Evolutionary conservation across 2,888 invertebrate species (phyloP), one percentile per base, ranked within the genome.

Genomic region (Periphyllus acericola): DNA sequence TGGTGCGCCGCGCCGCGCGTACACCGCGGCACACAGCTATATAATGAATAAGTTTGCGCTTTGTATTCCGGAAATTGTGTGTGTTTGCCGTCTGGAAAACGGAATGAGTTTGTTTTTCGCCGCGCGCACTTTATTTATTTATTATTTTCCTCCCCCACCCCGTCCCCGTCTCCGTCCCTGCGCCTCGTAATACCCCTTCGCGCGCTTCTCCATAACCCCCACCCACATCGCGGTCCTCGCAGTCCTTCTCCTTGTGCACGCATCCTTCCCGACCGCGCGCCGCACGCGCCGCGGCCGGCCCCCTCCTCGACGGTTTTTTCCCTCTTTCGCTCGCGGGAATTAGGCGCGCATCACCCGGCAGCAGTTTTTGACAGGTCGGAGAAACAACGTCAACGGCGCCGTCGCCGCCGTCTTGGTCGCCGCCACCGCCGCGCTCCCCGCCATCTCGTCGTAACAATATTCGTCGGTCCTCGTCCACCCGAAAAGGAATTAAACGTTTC

Each of bases 1-100:
- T 68, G 17, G 71, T 71, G 71, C 29, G 71, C 29, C 17, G 14
- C 14, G 46, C 46, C 74, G 72, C 74, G 40, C 34, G 55, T 46
- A 46, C 14, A 46, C 60, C 40, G 32, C 66, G 68, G 68, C 25
- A 68, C 40, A 66, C 80, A 36, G 52, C 66, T 21, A 21, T 71
- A 66, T 85, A 85, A 86, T 74, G 86, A 80, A 80, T 86, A 86
- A 80, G 86, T 86, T 86, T 72, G 72, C 86, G 80, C 80, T 86
- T 86, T 86, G 86, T 86, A 86, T 86, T 79, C 80, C 79, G 86
- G 86, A 86, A 86, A 86, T 86, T 86, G 86, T 60, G 80, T 55
- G 71, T 36, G 86, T 86, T 86, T 36, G 86, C 79, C 86, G 79
- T 79, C 86, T 55, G 86, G 79, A 86, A 86, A 86, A 79, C 79